phyloP scores from a whole-genome alignment of 2,113 vertebrate species.

The Chionis minor region DNA sequence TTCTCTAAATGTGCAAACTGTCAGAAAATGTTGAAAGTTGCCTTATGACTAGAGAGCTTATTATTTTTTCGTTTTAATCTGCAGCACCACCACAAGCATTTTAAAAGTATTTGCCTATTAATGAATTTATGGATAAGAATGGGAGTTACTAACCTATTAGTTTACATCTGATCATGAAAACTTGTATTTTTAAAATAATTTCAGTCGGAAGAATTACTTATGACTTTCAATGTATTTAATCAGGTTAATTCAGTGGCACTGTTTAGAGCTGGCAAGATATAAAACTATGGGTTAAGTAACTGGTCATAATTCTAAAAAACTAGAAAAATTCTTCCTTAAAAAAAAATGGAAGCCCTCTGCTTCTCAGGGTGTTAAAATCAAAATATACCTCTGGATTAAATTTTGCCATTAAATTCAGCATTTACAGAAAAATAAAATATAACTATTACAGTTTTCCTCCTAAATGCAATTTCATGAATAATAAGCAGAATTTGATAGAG shows the following conservation, averaged over 20 bases:
- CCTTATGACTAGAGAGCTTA: background rate
- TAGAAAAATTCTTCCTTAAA: background rate
- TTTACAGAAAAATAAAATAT: conserved; percentile 43
- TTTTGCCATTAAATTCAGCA: conserved; percentile 52
- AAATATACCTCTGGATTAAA: conserved; percentile 25
- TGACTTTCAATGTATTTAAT: background rate
- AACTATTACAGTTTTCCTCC: conserved; percentile 46
- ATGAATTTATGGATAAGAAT: background rate
- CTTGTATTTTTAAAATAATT: background rate
- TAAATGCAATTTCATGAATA: conserved; percentile 63
- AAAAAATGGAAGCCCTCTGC: background rate
- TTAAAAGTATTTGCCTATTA: background rate
- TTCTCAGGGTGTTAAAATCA: conserved; percentile 1
- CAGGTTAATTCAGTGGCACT: background rate
- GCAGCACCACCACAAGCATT: background rate
- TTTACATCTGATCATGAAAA: background rate
- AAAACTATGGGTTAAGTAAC: conserved; percentile 38
- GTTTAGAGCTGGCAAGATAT: background rate
- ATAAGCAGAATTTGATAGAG: conserved; percentile 63
- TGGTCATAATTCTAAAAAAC: conserved; percentile 11
- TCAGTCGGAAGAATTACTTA: background rate
- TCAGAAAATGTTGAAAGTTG: conserved; percentile 53
- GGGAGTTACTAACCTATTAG: background rate
- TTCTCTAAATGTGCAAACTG: conserved; percentile 23
- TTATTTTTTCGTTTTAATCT: conserved; percentile 27